Base-by-base conservation (phyloP, 2,797 vertebrate genomes). In the Sebastes paucispinis region DNA sequence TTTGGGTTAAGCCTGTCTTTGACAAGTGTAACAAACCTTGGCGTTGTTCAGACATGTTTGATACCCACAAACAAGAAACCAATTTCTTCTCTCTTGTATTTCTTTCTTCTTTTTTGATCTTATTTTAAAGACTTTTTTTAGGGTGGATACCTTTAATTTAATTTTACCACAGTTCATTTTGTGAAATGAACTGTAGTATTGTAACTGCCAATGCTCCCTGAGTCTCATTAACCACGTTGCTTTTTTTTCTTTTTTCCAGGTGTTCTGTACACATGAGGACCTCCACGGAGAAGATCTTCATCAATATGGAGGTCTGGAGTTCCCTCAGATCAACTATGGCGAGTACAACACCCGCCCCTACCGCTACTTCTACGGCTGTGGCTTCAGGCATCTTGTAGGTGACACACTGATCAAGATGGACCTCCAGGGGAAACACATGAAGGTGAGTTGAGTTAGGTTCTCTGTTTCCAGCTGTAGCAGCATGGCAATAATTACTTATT, bases 291-390 rank as follows among this genome's bases (percentile, higher is more conserved):
- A 97, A 12, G 95, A 96, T 1, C 95, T 98, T 66, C 91, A 96
- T 70, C 32, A 95, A 0, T 95, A 96, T 4, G 96, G 96, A 63
- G 97, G 98, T 31, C 67, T 98, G 75, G 97, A 98, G 89, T 98
- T 98, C 85, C 97, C 98, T 25, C 96, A 97, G 77, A 98, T 98
- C 82, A 97, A 98, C 87, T 98, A 98, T 29, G 32, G 80, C 1
- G 76, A 54, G 7, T 97, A 88, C 93, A 98, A 94, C 54, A 95
- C 96, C n/a, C 93, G 68, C 22, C 96, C 95, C 29, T 98, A 98
- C 84, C 94, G 93, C 39, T 98, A 95, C 93, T 97, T 97, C 91
- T 98, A 98, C 0, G 97, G 96, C 52, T 98, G 97, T 4, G 97
- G 97, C n/a, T 97, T 97, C 87, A 94, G 91, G 78, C 96, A 98